A percentile compares a stretch with the other conserved stretches of the same genome.
phyloP scores from a whole-genome alignment of 2,888 invertebrate species.

The Apodemia hepburni region DNA sequence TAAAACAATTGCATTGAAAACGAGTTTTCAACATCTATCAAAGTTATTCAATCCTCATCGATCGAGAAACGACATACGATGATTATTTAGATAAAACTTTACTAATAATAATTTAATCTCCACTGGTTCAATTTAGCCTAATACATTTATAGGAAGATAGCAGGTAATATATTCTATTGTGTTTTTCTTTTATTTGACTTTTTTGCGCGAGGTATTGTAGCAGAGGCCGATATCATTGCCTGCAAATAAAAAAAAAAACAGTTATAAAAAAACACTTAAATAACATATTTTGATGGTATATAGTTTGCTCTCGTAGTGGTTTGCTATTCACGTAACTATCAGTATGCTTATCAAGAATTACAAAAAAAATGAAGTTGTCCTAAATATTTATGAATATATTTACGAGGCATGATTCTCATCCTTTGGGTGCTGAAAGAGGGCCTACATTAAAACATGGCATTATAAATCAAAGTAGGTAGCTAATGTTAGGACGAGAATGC shows the following conservation, averaged over 20 bases:
- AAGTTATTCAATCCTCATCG: neutral
- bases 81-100: neutral
- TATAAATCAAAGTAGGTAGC: no score
- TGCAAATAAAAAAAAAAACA: slow-evolving; percentile 72
- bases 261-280: neutral
- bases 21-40: neutral
- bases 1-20: neutral
- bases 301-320: no score
- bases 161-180: slow-evolving; percentile 46
- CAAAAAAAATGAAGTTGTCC: no score
- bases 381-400: no score
- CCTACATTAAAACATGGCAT: no score
- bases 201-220: slow-evolving; percentile 87
- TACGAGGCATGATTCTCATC: no score
- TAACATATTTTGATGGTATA: neutral
- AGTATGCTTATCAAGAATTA: no score
- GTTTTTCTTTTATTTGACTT: slow-evolving; percentile 87
- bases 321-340: no score
- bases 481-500: no score
- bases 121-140: slow-evolving; percentile 9
- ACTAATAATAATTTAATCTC: slow-evolving; percentile 11
- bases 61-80: slow-evolving; percentile 1
- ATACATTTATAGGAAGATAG: slow-evolving; percentile 23
- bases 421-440: no score
- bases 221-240: slow-evolving; percentile 83